Percentiles rank a stretch among this genome's conserved stretches.
phyloP scores from a whole-genome alignment of 2,797 vertebrate genomes.

The Sebastolobus altivelis region DNA sequence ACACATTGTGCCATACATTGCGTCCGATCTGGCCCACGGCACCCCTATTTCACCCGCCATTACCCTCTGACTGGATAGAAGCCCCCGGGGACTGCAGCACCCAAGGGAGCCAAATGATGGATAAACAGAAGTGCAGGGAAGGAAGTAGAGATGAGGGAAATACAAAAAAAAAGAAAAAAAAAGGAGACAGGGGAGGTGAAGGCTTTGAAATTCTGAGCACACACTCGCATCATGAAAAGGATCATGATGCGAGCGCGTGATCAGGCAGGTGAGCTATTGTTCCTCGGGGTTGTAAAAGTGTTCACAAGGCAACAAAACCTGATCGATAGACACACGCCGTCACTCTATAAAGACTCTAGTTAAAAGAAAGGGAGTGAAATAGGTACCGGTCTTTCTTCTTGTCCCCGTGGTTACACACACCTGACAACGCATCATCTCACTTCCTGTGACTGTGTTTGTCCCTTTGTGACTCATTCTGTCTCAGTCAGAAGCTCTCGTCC shows the following conservation, averaged over 20 bases:
- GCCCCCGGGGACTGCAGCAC: slow-evolving; percentile 43
- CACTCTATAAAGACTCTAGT: slow-evolving; percentile 67
- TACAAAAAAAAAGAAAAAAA: slow-evolving; percentile 19
- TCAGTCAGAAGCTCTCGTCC: slow-evolving; percentile 50
- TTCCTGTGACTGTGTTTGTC: slow-evolving; percentile 53
- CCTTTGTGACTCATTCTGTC: slow-evolving; percentile 65
- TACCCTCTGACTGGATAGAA: slow-evolving; percentile 70
- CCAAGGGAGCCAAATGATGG: slow-evolving; percentile 60
- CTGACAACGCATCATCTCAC: slow-evolving; percentile 60
- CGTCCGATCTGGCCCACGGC: slow-evolving; percentile 73
- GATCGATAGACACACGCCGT: slow-evolving; percentile 68
- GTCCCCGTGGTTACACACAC: slow-evolving; percentile 47
- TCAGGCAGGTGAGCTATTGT: slow-evolving; percentile 55
- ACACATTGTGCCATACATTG: slow-evolving; percentile 46
- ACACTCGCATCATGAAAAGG: background rate
- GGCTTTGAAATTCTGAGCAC: slow-evolving; percentile 22
- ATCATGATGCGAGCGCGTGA: slow-evolving; percentile 55
- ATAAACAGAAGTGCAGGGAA: slow-evolving; percentile 51
- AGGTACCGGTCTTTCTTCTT: slow-evolving; percentile 33
- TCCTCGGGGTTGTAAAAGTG: slow-evolving; percentile 67
- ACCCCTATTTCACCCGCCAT: slow-evolving; percentile 83
- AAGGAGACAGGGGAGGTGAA: slow-evolving; percentile 9
- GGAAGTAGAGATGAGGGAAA: slow-evolving; percentile 38
- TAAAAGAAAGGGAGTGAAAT: slow-evolving; percentile 57
- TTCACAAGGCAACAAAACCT: slow-evolving; percentile 71